A percentile compares a stretch with the other conserved stretches of the same genome.
phyloP scores from a whole-genome alignment of 1,140 invertebrate genomes.

The Drosophila mauritiana region DNA sequence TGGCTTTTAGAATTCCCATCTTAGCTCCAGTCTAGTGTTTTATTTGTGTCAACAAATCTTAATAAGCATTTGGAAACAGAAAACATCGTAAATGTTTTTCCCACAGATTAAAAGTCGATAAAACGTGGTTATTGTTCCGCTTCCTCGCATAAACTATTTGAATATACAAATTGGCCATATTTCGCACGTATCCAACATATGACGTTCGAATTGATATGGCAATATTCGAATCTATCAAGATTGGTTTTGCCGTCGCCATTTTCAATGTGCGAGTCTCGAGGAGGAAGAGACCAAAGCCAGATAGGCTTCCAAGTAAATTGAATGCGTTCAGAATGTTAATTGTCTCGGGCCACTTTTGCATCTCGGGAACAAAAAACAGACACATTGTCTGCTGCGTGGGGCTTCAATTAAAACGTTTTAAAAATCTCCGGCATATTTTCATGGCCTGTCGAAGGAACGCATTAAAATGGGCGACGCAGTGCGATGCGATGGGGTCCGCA shows the following conservation, averaged over 20 bases:
- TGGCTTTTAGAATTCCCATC: conserved; percentile 37
- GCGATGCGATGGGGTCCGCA: conserved; percentile 37
- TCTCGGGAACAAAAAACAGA: conserved; percentile 77
- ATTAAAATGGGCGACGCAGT: conserved; percentile 79
- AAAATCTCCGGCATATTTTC: conserved; percentile 78
- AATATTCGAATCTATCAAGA: conserved; percentile 22
- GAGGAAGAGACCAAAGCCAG: conserved; percentile 9
- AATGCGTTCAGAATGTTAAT: conserved; percentile 77
- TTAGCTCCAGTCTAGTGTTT: conserved; percentile 35
- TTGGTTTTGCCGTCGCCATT: conserved; percentile 56
- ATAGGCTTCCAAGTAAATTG: conserved; percentile 64
- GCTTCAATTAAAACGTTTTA: conserved; percentile 78
- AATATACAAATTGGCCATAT: conserved; percentile 18
- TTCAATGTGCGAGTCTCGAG: conserved; percentile 3
- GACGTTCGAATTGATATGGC: conserved; percentile 2
- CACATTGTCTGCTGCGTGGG: conserved; percentile 68
- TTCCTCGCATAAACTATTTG: conserved; percentile 45
- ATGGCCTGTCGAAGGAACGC: conserved; percentile 79
- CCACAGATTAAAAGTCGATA: conserved; percentile 52
- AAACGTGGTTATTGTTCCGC: conserved; percentile 38
- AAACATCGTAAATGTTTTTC: conserved; percentile 60
- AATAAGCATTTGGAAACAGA: conserved; percentile 12
- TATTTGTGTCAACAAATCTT: conserved; percentile 51
- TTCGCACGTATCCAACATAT: conserved; percentile 33
- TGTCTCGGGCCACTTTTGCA: conserved; percentile 74